A percentile compares a stretch with the other conserved stretches of the same genome.
Conservation (phyloP, 2,113 vertebrate genomes). For the Myxocyprinus asiaticus region DNA sequence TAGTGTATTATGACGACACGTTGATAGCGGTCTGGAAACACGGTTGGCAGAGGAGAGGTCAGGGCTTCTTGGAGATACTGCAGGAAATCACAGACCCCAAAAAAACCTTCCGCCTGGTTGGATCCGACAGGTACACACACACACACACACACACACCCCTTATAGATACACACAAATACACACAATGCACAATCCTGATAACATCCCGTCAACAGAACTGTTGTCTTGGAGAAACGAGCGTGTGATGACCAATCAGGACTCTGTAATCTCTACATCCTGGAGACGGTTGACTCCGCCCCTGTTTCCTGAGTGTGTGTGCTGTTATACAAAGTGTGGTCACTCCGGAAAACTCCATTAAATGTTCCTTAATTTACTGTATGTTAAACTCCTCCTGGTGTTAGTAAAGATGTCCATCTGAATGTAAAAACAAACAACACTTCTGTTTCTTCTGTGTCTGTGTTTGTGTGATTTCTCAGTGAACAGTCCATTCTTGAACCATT, state of each 20-base stretch:
- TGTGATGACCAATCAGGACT: constrained; percentile 74
- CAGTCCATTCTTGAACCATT: too few relatives aligned
- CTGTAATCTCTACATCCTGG: constrained; percentile 85
- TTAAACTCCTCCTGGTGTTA: background rate
- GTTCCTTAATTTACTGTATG: too few relatives aligned
- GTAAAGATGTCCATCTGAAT: background rate
- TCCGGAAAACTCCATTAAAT: background rate
- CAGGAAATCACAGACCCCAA: constrained; percentile 76
- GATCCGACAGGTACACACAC: constrained; percentile 74
- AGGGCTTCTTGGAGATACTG: constrained; percentile 66
- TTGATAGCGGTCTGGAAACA: constrained; percentile 86
- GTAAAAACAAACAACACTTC: background rate
- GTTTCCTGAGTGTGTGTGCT: constrained; percentile 58
- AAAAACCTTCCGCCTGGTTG: constrained; percentile 80
- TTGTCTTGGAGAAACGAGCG: constrained; percentile 81
- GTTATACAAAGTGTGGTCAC: background rate
- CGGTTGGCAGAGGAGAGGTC: constrained; percentile 81
- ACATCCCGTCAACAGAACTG: constrained; percentile 68
- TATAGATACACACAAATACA: background rate
- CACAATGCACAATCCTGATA: background rate
- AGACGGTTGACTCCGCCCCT: constrained; percentile 67
- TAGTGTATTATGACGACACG: constrained; percentile 79
- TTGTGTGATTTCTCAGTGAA: background rate
- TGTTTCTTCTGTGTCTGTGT: background rate
- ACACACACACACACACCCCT: constrained; percentile 5